A percentile compares a stretch with the other conserved stretches of the same genome.
These are phyloP conservation scores for Urophycis tenuis DNA, from an alignment of 2,797 vertebrate species.

Conservation along the genomic window DNA sequence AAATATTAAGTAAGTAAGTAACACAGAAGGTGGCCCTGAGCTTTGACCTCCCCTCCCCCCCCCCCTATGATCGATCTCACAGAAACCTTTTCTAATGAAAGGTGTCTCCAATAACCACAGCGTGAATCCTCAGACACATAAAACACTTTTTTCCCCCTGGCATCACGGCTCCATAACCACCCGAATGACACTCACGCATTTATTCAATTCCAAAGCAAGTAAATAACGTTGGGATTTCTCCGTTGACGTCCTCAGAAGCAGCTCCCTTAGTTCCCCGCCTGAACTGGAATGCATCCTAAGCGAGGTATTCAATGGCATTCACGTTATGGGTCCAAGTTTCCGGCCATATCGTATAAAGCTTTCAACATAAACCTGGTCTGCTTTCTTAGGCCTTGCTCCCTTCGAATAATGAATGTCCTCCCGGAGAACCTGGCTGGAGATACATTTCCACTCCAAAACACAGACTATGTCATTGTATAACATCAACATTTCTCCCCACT, in stretches of 20 bases:
- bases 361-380: conserved; percentile 27
- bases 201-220: conserved; percentile 43
- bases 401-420: conserved; percentile 16
- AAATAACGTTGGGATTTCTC: conserved; percentile 40
- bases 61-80: conserved; percentile 28
- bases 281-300: conserved; percentile 28
- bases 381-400: neutral
- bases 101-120: conserved; percentile 22
- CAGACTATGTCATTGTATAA: conserved; percentile 6
- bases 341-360: conserved; percentile 25
- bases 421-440: conserved; percentile 1
- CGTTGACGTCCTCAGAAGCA: conserved; percentile 38
- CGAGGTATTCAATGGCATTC: conserved; percentile 37
- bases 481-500: conserved; percentile 16
- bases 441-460: neutral
- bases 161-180: conserved; percentile 32
- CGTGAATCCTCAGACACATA: conserved; percentile 30
- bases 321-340: conserved; percentile 22
- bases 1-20: conserved; percentile 23
- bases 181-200: conserved; percentile 29
- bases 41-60: neutral
- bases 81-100: conserved; percentile 25
- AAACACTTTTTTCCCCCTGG: conserved; percentile 23
- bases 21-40: neutral
- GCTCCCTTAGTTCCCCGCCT: conserved; percentile 24